Percentiles rank a stretch among this genome's conserved stretches.
Conservation (phyloP, 2,888 invertebrate species). For the Epistrophe eligans region DNA sequence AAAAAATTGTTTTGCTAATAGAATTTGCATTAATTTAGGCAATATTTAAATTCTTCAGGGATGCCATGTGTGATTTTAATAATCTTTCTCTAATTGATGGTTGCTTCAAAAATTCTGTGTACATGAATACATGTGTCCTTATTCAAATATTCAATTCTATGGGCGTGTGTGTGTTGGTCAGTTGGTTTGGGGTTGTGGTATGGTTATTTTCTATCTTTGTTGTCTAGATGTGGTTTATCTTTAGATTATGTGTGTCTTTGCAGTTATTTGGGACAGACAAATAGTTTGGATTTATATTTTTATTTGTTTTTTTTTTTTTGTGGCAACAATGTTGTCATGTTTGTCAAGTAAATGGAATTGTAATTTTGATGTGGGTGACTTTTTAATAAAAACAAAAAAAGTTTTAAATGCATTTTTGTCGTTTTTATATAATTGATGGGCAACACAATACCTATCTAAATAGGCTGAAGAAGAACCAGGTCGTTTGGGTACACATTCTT, state of each 20-base stretch:
- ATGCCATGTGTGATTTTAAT: constrained; percentile 16
- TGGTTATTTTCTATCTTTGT: constrained; percentile 30
- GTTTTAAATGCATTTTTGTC: background rate
- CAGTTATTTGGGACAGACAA: constrained; percentile 47
- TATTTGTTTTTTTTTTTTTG: constrained; percentile 5
- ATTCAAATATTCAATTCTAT: background rate
- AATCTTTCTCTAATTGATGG: constrained; percentile 16
- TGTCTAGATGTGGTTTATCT: constrained; percentile 37
- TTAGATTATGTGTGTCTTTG: constrained; percentile 8
- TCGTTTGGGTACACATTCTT: background rate
- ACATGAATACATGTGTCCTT: background rate
- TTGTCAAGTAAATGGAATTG: constrained; percentile 7
- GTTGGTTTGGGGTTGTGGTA: background rate
- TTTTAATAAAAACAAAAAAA: background rate
- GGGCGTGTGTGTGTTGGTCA: background rate
- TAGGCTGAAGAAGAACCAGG: background rate
- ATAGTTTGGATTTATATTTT: constrained; percentile 35
- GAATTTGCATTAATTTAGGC: constrained; percentile 37
- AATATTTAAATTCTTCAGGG: background rate
- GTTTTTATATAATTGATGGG: background rate
- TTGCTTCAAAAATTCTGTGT: constrained; percentile 11
- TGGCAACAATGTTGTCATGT: background rate
- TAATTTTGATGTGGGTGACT: constrained; percentile 9
- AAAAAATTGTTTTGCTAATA: background rate
- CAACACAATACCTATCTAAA: background rate